Percentiles rank a stretch among this genome's conserved stretches.
Conservation (phyloP, 2,797 vertebrate genomes). For the Serranus cabrilla region DNA sequence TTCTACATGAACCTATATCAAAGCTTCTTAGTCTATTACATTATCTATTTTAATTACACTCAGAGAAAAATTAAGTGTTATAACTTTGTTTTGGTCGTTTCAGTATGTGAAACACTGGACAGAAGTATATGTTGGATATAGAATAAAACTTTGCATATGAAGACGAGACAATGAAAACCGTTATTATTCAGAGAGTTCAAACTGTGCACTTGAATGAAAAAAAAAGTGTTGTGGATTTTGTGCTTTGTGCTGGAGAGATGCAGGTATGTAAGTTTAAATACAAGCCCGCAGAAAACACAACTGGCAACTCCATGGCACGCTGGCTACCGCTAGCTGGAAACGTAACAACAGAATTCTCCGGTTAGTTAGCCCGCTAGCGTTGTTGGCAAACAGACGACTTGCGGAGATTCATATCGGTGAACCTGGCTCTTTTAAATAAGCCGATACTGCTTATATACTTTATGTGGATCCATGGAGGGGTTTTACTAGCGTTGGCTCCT, state of each 20-base stretch:
- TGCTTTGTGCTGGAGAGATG: neutral
- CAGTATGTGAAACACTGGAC: neutral
- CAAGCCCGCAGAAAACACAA: slow-evolving; percentile 18
- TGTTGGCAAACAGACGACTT: slow-evolving; percentile 28
- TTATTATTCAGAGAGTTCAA: neutral
- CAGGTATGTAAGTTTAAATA: neutral
- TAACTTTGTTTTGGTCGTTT: neutral
- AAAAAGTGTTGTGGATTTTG: neutral
- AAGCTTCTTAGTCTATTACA: neutral
- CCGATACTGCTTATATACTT: neutral
- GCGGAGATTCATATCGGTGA: neutral
- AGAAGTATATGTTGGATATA: neutral
- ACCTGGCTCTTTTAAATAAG: neutral
- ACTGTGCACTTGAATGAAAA: neutral
- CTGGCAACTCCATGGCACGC: slow-evolving; percentile 41
- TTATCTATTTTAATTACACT: neutral
- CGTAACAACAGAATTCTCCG: neutral
- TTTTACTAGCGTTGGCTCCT: neutral
- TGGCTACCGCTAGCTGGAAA: neutral
- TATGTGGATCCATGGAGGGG: neutral
- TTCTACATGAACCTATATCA: neutral
- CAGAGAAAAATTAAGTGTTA: neutral
- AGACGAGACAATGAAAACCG: too few relatives aligned
- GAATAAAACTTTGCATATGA: neutral
- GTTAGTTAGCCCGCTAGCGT: slow-evolving; percentile 17